Evolutionary conservation across 1,140 invertebrate genomes (phyloP).

Genomic region (Planococcus citri): DNA sequence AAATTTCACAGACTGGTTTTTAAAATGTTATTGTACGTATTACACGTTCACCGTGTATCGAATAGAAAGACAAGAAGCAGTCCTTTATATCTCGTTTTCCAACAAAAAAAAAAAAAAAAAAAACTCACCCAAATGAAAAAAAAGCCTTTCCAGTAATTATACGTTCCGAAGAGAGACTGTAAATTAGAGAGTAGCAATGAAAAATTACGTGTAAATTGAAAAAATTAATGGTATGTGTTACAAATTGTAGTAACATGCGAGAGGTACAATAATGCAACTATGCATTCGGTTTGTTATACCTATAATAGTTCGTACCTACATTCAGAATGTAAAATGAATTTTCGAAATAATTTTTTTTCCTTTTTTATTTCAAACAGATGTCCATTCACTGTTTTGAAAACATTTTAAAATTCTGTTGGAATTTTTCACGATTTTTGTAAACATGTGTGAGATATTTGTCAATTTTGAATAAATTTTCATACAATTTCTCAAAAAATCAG

Average conservation of each 20-base stretch:
- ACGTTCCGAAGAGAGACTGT: background rate
- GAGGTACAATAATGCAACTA: too few relatives aligned
- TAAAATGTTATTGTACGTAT: background rate
- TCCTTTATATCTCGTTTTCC: background rate
- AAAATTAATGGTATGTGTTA: slow-evolving; percentile 2
- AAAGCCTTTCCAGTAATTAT: background rate
- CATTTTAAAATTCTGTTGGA: too few relatives aligned
- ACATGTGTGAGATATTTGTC: too few relatives aligned
- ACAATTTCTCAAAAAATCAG: too few relatives aligned
- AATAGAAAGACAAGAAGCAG: background rate
- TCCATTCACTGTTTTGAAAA: too few relatives aligned
- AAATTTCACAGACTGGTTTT: background rate
- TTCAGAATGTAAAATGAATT: too few relatives aligned
- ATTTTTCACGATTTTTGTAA: too few relatives aligned
- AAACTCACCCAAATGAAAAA: background rate
- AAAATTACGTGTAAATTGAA: background rate
- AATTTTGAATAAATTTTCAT: too few relatives aligned
- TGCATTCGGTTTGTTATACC: too few relatives aligned
- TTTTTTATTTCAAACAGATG: too few relatives aligned
- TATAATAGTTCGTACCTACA: too few relatives aligned
- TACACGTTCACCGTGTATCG: background rate
- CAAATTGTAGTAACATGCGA: background rate
- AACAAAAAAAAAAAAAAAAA: background rate
- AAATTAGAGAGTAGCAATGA: background rate
- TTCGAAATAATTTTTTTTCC: too few relatives aligned